Percentiles rank a stretch among this genome's conserved stretches.
Conservation (phyloP, 2,113 vertebrate species). For the Amazona guildingii region DNA sequence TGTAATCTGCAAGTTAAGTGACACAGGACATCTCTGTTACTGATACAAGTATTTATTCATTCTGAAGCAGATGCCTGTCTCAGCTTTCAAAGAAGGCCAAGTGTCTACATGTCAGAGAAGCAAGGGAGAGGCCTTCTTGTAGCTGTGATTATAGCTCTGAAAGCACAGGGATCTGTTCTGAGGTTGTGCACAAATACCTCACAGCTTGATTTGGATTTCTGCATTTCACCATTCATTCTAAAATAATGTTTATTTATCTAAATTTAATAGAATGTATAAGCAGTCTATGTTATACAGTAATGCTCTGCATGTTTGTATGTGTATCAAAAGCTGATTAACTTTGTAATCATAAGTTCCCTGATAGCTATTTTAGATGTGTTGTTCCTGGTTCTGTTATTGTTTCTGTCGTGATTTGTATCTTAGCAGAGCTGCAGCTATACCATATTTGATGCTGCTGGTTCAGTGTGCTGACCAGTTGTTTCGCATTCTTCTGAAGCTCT, state of each 20-base stretch:
- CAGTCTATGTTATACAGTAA: background rate
- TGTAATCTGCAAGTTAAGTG: background rate
- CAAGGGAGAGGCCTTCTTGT: background rate
- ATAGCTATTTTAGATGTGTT: background rate
- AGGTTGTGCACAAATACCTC: background rate
- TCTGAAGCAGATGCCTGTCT: constrained; percentile 16
- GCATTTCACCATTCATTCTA: background rate
- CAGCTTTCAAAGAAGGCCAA: constrained; percentile 3
- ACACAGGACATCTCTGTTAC: constrained; percentile 45
- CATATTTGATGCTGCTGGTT: background rate
- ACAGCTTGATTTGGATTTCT: background rate
- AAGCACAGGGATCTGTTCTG: background rate
- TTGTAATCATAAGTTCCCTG: background rate
- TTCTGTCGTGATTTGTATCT: background rate
- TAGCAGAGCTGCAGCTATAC: background rate
- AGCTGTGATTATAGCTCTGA: background rate
- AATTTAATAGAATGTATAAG: background rate
- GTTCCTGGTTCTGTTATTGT: background rate
- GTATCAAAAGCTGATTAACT: background rate
- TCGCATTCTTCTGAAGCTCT: background rate
- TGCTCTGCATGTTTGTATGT: background rate
- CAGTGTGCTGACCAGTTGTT: background rate
- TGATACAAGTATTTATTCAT: constrained; percentile 37
- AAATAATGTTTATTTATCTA: background rate
- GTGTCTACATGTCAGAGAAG: background rate